Percentiles rank a stretch among this genome's conserved stretches.
Conservation (phyloP, 2,888 invertebrate genomes). For the Dione vanillae region DNA sequence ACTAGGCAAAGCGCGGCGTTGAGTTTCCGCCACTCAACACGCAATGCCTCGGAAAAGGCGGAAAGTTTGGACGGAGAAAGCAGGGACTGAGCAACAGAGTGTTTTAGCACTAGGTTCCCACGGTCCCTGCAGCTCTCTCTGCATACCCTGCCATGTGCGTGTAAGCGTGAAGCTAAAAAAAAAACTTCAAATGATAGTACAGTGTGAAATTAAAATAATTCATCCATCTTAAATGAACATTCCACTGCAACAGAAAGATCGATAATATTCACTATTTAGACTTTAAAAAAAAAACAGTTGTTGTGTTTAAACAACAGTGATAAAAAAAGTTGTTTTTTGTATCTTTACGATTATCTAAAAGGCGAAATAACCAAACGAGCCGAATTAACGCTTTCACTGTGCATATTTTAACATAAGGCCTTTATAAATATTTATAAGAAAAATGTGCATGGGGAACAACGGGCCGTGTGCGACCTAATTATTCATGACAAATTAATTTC, state of each 20-base stretch:
- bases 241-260: background rate
- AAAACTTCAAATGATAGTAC: background rate
- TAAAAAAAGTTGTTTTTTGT: conserved; percentile 37
- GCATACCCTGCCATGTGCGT: too few species aligned
- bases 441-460: conserved; percentile 50
- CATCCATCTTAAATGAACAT: background rate
- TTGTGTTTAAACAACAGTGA: conserved; percentile 37
- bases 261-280: conserved; percentile 28
- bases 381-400: conserved; percentile 75
- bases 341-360: conserved; percentile 43
- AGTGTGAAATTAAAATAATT: background rate
- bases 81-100: too few species aligned
- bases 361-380: conserved; percentile 45
- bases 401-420: conserved; percentile 69
- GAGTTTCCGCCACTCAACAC: too few species aligned
- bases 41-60: too few species aligned
- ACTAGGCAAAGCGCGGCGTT: too few species aligned
- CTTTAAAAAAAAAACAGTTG: conserved; percentile 33
- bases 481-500: background rate
- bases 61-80: too few species aligned
- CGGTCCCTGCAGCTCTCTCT: too few species aligned
- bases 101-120: too few species aligned
- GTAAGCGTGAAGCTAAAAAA: background rate
- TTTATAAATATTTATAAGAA: conserved; percentile 62
- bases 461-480: conserved; percentile 35